Evolutionary conservation across 2,888 invertebrate species (phyloP).

Genomic region (Tetranychus piercei): DNA sequence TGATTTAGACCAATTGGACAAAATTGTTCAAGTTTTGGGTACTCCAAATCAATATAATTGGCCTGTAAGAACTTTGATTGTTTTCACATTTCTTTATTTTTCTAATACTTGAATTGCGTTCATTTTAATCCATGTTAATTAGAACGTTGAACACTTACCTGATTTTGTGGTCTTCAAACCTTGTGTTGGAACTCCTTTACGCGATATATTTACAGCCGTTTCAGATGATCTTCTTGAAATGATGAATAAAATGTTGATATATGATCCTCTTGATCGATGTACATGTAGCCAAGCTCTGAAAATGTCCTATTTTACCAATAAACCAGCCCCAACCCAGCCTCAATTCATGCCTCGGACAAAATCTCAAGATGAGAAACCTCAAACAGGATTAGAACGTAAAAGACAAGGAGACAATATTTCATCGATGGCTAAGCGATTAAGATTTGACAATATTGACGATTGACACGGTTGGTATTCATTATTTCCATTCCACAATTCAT

Average conservation of each 20-base stretch:
- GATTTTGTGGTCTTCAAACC: conserved; percentile 84
- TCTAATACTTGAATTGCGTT: not conserved
- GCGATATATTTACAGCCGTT: conserved; percentile 86
- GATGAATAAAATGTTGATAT: conserved; percentile 51
- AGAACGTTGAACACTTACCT: conserved; percentile 41
- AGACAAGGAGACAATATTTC: conserved; percentile 19
- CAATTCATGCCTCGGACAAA: conserved; percentile 16
- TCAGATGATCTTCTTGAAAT: conserved; percentile 70
- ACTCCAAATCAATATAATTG: conserved; percentile 79
- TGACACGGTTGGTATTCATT: not conserved
- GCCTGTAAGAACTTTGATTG: conserved; percentile 45
- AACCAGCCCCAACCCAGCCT: conserved; percentile 63
- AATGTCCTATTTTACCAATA: conserved; percentile 76
- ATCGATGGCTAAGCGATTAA: conserved; percentile 18
- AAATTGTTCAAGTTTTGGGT: conserved; percentile 84
- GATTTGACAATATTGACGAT: conserved; percentile 17
- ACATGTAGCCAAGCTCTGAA: conserved; percentile 44
- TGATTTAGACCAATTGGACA: conserved; percentile 84
- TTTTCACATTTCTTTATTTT: not conserved
- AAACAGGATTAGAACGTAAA: conserved; percentile 12
- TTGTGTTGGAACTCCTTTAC: conserved; percentile 60
- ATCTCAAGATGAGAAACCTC: not conserved
- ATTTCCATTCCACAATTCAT: not conserved
- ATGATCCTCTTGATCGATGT: conserved; percentile 58
- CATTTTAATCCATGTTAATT: conserved; percentile 9